phyloP scores from a whole-genome alignment of 2,797 vertebrate species.

The Scomberomorus guttatus region DNA sequence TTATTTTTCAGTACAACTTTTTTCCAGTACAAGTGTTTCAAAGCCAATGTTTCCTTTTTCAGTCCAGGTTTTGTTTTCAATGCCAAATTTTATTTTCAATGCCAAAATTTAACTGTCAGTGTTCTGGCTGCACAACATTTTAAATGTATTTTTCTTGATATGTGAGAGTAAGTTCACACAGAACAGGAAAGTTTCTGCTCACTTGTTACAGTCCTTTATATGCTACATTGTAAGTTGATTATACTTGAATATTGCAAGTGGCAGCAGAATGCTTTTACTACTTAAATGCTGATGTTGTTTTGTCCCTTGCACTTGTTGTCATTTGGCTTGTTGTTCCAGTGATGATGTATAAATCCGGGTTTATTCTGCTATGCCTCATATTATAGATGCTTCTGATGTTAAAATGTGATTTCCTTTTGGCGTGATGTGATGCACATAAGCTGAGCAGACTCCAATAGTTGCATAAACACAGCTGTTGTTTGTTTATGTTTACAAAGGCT shows the following conservation, averaged over 20 bases:
- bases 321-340: slow-evolving; percentile 17
- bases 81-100: too few relatives aligned
- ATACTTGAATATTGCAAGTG: slow-evolving; percentile 6
- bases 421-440: slow-evolving; percentile 32
- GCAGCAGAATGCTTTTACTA: slow-evolving; percentile 31
- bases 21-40: too few relatives aligned
- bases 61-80: too few relatives aligned
- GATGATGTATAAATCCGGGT: slow-evolving; percentile 6
- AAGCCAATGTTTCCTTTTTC: too few relatives aligned
- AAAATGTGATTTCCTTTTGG: slow-evolving; percentile 39
- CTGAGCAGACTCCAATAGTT: slow-evolving; percentile 31
- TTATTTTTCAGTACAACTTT: too few relatives aligned
- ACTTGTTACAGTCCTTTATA: not conserved
- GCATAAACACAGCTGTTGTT: slow-evolving; percentile 66
- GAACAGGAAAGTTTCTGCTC: not conserved
- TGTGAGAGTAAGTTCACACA: not conserved
- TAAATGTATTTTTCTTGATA: not conserved
- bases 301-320: slow-evolving; percentile 15
- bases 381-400: slow-evolving; percentile 28
- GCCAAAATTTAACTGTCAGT: too few relatives aligned
- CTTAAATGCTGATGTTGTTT: slow-evolving; percentile 30
- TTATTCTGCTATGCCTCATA: slow-evolving; percentile 3
- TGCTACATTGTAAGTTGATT: not conserved
- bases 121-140: not conserved
- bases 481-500: slow-evolving; percentile 58